These are phyloP conservation scores for Andrena marginata DNA, from an alignment of 2,888 invertebrate genomes.

Conservation along the genomic window DNA sequence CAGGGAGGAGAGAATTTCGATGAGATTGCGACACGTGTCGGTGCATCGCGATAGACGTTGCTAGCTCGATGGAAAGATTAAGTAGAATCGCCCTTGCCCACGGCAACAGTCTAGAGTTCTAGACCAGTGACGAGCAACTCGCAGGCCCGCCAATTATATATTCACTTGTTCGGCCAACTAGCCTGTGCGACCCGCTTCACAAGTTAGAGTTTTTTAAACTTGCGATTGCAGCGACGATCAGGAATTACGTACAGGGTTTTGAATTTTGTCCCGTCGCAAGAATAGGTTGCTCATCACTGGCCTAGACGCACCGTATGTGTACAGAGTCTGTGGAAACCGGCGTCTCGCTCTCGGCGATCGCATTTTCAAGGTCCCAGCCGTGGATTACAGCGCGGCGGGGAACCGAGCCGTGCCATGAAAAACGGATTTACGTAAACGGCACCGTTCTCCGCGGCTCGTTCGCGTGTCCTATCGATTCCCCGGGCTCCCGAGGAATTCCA, in stretches of 20 bases:
- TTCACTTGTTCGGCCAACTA: too few relatives aligned
- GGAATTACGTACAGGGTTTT: too few relatives aligned
- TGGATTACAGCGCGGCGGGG: slow-evolving; percentile 44
- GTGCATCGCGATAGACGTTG: not conserved
- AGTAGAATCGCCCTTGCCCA: slow-evolving; percentile 48
- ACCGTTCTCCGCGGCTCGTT: slow-evolving; percentile 18
- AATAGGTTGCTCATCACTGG: too few relatives aligned
- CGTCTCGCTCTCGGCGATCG: slow-evolving; percentile 48
- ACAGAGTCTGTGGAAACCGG: slow-evolving; percentile 33
- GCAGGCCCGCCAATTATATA: too few relatives aligned
- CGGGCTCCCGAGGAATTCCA: slow-evolving; percentile 15
- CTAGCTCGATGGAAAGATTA: slow-evolving; percentile 11
- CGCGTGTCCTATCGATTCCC: slow-evolving; percentile 35
- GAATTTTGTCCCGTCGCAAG: too few relatives aligned
- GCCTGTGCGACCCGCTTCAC: too few relatives aligned
- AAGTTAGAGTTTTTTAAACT: too few relatives aligned
- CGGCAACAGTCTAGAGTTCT: slow-evolving; percentile 55
- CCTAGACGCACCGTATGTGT: slow-evolving; percentile 53
- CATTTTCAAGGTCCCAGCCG: slow-evolving; percentile 52
- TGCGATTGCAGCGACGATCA: too few relatives aligned
- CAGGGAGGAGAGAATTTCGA: not conserved
- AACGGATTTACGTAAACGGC: slow-evolving; percentile 53
- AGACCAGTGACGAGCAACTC: too few relatives aligned
- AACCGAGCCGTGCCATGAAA: slow-evolving; percentile 65
- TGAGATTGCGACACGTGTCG: not conserved